Base-by-base conservation (phyloP, 2,888 invertebrate species). In the Drosophila bunnanda region DNA sequence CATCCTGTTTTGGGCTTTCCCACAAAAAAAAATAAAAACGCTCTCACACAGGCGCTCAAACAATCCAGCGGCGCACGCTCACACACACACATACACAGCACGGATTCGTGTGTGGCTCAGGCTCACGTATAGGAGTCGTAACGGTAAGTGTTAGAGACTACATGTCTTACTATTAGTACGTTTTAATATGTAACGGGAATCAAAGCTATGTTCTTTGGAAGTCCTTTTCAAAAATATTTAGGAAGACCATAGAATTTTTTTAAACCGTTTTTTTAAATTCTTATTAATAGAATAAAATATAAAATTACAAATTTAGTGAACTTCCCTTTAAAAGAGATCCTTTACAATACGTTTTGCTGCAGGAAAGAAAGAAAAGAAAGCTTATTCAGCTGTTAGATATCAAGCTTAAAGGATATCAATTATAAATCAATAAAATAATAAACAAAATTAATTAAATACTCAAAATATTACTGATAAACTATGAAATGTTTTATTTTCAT, bases 1-100 rank as follows among this genome's bases (percentile, higher is more conserved):
- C 67, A 80, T 83, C 83, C 83, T 80, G 86, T 85, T 67, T 83
- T 77, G 65, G 76, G 79, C 71, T 75, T 77, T 80, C 60, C 54
- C 58, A 64, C 58, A 61, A 38, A 44, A 39, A 39, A 20, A 17
- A 9, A 25, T 4, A 25, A 25, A 25, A 25, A 39, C 66, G 54
- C 36, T 36, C 46, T 25, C 46, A 60, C 56, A 28, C 57, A 55
- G 43, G 55, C 34, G 36, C 54, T 44, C 58, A 32, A 13, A 12
- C 39, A 34, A 25, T 17, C 46, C 28, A 12, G 46, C 30, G 30
- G 53, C 44, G 5, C 53, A 13, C 15, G 34, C 25, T 25, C 50
- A 17, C 34, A 22, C 9, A 39, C n/a, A 39, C 30, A 41, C 34
- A 25, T 7, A 39, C 28, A 39, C 32, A 41, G 43, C 34, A 36